Percentiles rank a stretch among this genome's conserved stretches.
Conservation (phyloP, 2,888 invertebrate species). For the Plusia festucae region DNA sequence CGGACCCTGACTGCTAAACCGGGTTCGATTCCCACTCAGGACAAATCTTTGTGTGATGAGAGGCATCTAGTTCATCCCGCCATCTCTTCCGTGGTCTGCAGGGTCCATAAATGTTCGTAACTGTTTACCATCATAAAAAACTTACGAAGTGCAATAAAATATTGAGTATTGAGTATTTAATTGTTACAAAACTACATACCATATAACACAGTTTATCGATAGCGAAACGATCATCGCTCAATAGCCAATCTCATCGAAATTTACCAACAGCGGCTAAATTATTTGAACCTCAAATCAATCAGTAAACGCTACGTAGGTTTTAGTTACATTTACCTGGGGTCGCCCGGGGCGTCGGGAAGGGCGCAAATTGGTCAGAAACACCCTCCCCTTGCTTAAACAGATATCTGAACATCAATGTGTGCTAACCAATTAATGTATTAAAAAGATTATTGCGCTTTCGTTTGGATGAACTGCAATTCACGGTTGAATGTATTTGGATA, state of each 20-base stretch:
- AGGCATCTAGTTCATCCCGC: too few relatives aligned
- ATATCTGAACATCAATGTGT: conserved; percentile 51
- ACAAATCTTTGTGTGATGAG: too few relatives aligned
- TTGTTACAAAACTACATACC: neutral
- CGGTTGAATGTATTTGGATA: neutral
- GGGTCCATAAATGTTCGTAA: too few relatives aligned
- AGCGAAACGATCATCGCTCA: neutral
- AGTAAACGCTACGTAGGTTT: conserved; percentile 71
- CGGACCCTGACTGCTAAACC: too few relatives aligned
- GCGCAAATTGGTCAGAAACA: conserved; percentile 76
- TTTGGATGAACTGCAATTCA: conserved; percentile 4
- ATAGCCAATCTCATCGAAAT: neutral
- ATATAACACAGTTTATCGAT: neutral
- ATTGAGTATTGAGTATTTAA: too few relatives aligned
- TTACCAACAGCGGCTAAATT: neutral
- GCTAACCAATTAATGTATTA: conserved; percentile 42
- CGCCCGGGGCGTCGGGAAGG: conserved; percentile 60
- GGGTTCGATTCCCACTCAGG: too few relatives aligned
- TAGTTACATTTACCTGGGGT: conserved; percentile 60
- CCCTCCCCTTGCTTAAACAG: conserved; percentile 53
- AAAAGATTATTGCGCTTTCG: conserved; percentile 35
- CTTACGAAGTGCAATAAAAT: too few relatives aligned
- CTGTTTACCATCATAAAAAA: neutral
- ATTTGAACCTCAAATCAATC: conserved; percentile 48
- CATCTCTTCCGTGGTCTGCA: too few relatives aligned